Base-by-base conservation (phyloP, 2,888 invertebrate genomes). In the Caprella mutica region DNA sequence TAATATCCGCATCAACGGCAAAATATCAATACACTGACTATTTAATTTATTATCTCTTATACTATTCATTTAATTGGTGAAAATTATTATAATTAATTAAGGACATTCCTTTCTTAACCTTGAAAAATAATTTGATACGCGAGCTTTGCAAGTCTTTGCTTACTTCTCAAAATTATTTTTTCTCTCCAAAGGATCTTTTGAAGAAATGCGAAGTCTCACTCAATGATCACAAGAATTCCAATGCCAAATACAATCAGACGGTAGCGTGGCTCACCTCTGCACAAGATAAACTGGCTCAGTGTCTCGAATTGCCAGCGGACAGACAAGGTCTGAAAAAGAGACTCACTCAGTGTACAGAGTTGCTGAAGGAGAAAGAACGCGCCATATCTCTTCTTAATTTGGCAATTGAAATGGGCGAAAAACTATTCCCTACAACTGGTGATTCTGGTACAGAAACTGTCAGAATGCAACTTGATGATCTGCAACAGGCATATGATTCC, bases 201-300 rank as follows among this genome's bases (percentile, higher is more conserved):
- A 90, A 90, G 72, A 92, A 91, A 74, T 91, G 90, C 69, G 90
- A 91, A 68, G 87, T 90, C 75, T 84, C 89, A 5, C 83, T 87
- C 0, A 77, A 79, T 54, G 89, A 90, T 69, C 90, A 92, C 67
- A 80, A 81, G 61, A 76, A 79, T 1, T 91, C 85, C 69, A 80
- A 83, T 68, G 85, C 86, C 1, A 89, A 88, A 67, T 88, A 89
- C 69, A 83, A 84, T 56, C 84, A 87, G 69, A 89, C 87, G 68
- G 79, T 81, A 0, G 83, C 86, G 67, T 88, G 87, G 84, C 76
- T 91, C 27, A 79, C 83, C 56, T 77, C 81, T 40, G 83, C 86
- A 1, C 84, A 87, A 71, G 77, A 80, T 5, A 82, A 81, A 68
- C 84, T 82, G 66, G 81, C 84, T 56, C 77, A 55, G 29, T 67